These are phyloP conservation scores for Callospermophilus lateralis DNA, from an alignment of 2,113 vertebrate genomes.

Conservation along the genomic window DNA sequence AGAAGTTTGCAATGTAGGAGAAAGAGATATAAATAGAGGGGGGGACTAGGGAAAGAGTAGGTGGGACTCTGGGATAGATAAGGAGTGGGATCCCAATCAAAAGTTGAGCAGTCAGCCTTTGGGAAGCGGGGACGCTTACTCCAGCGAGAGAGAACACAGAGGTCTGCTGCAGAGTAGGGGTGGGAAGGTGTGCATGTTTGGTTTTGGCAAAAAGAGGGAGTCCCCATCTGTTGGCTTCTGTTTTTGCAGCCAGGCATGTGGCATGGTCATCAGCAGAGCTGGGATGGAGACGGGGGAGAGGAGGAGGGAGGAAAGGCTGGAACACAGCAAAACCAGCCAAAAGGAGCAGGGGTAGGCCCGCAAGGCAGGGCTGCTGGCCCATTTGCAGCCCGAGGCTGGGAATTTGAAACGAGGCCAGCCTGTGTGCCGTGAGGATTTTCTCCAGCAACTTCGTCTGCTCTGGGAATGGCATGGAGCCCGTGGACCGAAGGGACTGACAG, in stretches of 20 bases:
- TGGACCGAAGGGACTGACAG: neutral
- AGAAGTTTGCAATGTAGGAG: neutral
- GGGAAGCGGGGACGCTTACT: neutral
- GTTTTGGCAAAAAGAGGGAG: constrained; percentile 57
- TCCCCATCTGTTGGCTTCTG: constrained; percentile 78
- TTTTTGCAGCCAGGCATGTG: constrained; percentile 59
- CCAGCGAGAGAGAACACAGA: neutral
- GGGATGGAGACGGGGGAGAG: neutral
- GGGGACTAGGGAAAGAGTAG: neutral
- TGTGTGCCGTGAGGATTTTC: neutral
- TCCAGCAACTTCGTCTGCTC: neutral
- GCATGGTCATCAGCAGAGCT: constrained; percentile 38
- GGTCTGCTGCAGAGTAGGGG: constrained; percentile 1
- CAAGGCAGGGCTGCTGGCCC: neutral
- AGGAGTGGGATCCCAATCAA: too few relatives aligned
- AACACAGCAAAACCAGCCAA: neutral
- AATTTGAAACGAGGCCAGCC: constrained; percentile 21
- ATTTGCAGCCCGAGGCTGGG: constrained; percentile 42
- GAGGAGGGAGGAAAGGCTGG: neutral
- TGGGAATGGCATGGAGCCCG: neutral
- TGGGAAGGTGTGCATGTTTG: constrained; percentile 55
- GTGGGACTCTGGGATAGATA: neutral
- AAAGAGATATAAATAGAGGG: neutral
- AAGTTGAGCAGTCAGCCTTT: neutral
- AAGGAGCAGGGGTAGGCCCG: neutral